Percentiles rank a stretch among this genome's conserved stretches.
These are phyloP conservation scores for Agapornis canus DNA, from an alignment of 2,797 vertebrate genomes.

Conservation along the genomic window DNA sequence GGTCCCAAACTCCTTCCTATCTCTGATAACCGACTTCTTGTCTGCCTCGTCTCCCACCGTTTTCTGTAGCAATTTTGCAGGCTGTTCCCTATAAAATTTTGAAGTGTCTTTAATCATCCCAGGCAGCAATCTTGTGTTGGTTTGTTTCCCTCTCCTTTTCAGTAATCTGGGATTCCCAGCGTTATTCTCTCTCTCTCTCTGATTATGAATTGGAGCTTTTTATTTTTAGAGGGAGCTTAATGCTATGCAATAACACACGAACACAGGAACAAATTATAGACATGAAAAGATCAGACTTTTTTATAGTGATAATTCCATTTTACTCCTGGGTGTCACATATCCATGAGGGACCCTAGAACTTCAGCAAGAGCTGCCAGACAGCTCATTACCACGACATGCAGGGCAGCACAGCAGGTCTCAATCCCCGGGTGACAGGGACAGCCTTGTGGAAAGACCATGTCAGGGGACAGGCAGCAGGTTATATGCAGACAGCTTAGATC, in stretches of 20 bases:
- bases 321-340: conserved; percentile 18
- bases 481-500: background rate
- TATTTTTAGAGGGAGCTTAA: conserved; percentile 46
- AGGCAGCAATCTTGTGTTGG: conserved; percentile 11
- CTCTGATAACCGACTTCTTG: conserved; percentile 2
- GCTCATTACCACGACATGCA: background rate
- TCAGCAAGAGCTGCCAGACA: background rate
- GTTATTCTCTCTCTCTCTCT: background rate
- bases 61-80: conserved; percentile 41
- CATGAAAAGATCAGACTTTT: conserved; percentile 29
- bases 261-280: conserved; percentile 12
- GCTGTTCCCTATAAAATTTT: conserved; percentile 26
- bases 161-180: conserved; percentile 37
- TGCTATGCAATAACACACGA: conserved; percentile 45
- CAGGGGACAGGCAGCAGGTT: background rate
- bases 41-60: background rate
- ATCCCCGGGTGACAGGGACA: background rate
- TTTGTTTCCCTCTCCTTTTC: conserved; percentile 20
- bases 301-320: conserved; percentile 48
- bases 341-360: background rate
- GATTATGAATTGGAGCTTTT: conserved; percentile 29
- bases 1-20: background rate
- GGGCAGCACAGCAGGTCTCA: background rate
- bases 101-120: conserved; percentile 59
- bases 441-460: background rate